Percentiles rank a stretch among this genome's conserved stretches.
Evolutionary conservation across 2,888 invertebrate genomes (phyloP).

Genomic region (Schizotus pectinicornis): DNA sequence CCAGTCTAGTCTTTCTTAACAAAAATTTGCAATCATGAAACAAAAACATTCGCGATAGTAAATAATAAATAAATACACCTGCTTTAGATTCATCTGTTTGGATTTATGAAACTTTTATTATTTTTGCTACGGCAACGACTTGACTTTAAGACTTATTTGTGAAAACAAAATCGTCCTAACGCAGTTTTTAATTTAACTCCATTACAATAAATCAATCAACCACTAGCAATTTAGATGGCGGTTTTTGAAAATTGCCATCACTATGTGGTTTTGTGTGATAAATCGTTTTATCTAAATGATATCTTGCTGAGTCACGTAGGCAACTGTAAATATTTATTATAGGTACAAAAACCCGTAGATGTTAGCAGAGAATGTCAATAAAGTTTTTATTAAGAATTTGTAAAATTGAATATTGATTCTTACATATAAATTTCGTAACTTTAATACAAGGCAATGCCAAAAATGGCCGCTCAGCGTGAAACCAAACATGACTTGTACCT

Average conservation of each 20-base stretch:
- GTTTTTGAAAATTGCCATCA: constrained; percentile 8
- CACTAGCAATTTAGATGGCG: not conserved
- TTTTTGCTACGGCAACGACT: not conserved
- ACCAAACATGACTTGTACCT: constrained; percentile 39
- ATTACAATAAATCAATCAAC: constrained; percentile 16
- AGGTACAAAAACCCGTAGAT: constrained; percentile 43
- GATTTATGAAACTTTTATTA: not conserved
- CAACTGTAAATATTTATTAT: constrained; percentile 41
- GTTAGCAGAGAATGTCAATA: constrained; percentile 43
- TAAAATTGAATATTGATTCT: constrained; percentile 24
- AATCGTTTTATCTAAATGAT: constrained; percentile 32
- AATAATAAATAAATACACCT: too few species aligned
- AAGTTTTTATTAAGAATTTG: constrained; percentile 39
- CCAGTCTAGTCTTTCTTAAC: too few species aligned
- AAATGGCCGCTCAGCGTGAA: constrained; percentile 36
- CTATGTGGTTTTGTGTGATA: constrained; percentile 36
- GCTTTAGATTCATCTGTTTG: too few species aligned
- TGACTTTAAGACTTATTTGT: not conserved
- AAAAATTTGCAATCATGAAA: too few species aligned
- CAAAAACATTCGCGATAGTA: too few species aligned
- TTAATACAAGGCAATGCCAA: constrained; percentile 23
- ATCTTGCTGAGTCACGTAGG: constrained; percentile 30
- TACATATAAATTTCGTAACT: constrained; percentile 22
- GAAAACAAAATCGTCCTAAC: constrained; percentile 13
- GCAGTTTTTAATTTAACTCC: constrained; percentile 16